phyloP scores from a whole-genome alignment of 2,113 vertebrate genomes.

The Paramormyrops kingsleyae region DNA sequence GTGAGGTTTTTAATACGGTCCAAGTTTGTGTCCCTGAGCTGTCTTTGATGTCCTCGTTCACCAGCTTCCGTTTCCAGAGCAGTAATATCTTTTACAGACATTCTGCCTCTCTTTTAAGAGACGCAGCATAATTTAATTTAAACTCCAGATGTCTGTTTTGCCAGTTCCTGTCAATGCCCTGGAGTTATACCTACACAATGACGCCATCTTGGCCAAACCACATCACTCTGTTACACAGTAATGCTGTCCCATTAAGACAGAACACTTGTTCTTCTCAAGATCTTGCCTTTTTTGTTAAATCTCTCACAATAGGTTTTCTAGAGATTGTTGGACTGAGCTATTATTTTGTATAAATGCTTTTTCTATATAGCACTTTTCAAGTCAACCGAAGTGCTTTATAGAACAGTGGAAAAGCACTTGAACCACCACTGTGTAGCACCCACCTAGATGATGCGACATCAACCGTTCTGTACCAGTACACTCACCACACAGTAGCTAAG shows the following conservation, averaged over 20 bases:
- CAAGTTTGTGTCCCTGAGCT: background rate
- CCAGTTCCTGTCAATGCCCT: background rate
- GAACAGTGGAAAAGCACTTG: background rate
- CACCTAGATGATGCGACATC: background rate
- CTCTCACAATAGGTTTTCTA: background rate
- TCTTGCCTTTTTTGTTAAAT: background rate
- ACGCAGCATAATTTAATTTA: background rate
- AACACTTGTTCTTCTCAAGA: background rate
- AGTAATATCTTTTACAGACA: background rate
- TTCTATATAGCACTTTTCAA: background rate
- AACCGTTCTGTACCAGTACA: background rate
- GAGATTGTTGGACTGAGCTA: background rate
- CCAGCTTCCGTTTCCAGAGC: background rate
- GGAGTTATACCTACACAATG: background rate
- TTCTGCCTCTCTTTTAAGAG: background rate
- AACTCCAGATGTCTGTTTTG: background rate
- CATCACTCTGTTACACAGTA: background rate
- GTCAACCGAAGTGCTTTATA: background rate
- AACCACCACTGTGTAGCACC: background rate
- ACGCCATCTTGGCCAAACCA: background rate
- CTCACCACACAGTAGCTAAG: too few species aligned
- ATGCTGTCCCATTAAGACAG: background rate
- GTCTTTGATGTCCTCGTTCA: background rate
- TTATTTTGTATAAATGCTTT: background rate
- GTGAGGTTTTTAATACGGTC: background rate